Evolutionary conservation across 2,888 invertebrate genomes (phyloP).

Genomic region (Dicycla oo): DNA sequence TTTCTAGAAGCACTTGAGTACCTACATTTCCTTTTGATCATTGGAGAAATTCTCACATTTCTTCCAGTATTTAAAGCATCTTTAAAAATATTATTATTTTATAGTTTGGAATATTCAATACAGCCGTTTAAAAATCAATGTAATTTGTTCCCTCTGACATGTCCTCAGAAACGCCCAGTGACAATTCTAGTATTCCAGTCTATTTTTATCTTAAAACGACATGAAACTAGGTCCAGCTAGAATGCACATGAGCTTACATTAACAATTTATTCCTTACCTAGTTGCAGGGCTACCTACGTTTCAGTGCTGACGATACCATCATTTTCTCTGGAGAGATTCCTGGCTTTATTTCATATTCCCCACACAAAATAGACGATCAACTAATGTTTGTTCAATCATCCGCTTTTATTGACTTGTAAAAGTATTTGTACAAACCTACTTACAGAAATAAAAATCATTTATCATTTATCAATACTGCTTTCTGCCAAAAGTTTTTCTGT

Average conservation of each 20-base stretch:
- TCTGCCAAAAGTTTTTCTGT: too few relatives aligned
- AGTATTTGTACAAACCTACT: too few relatives aligned
- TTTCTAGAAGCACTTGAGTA: too few relatives aligned
- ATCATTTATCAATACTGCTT: too few relatives aligned
- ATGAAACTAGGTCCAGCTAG: constrained; percentile 16
- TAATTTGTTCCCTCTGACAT: background rate
- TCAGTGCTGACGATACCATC: constrained; percentile 97
- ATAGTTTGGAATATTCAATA: background rate
- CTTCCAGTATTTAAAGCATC: background rate
- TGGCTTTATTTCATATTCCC: too few relatives aligned
- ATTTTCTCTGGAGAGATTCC: constrained; percentile 96
- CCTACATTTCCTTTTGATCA: background rate
- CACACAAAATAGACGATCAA: too few relatives aligned
- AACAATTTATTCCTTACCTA: constrained; percentile 36
- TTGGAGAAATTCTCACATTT: background rate
- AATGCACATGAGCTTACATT: background rate
- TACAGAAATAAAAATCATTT: too few relatives aligned
- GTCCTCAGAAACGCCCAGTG: too few relatives aligned
- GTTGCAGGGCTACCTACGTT: constrained; percentile 95
- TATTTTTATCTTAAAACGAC: background rate
- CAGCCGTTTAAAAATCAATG: background rate
- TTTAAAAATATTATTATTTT: background rate
- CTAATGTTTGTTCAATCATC: too few relatives aligned
- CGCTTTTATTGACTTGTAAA: too few relatives aligned
- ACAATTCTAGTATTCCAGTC: background rate